Conservation (phyloP, 2,113 vertebrate genomes). For the Blennius ocellaris region DNA sequence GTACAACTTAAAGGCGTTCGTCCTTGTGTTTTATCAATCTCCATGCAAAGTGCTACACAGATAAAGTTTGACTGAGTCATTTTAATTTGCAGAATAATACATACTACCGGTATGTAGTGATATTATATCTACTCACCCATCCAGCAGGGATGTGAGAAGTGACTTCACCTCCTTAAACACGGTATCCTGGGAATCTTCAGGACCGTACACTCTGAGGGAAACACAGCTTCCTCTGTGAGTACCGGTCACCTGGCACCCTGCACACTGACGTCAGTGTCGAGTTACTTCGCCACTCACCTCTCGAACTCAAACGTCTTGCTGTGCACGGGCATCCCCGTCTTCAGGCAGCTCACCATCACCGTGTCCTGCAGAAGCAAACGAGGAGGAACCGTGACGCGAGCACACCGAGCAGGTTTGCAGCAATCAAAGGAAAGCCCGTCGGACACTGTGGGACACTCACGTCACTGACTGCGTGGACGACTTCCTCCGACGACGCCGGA, state of each 20-base stretch:
- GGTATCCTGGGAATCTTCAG: slow-evolving; percentile 79
- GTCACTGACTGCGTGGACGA: slow-evolving; percentile 75
- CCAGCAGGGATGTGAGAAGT: slow-evolving; percentile 87
- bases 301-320: slow-evolving; percentile 84
- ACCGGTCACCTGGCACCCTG: too few species aligned
- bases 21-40: too few species aligned
- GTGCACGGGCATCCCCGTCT: slow-evolving; percentile 54
- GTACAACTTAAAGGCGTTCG: too few species aligned
- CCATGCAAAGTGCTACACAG: too few species aligned
- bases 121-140: slow-evolving; percentile 78
- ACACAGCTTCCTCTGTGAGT: neutral
- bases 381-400: neutral
- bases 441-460: slow-evolving; percentile 57
- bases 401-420: neutral
- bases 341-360: slow-evolving; percentile 74
- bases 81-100: too few species aligned
- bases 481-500: slow-evolving; percentile 69
- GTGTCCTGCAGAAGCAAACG: slow-evolving; percentile 70
- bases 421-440: neutral
- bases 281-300: slow-evolving; percentile 62
- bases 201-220: slow-evolving; percentile 83
- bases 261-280: neutral
- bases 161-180: slow-evolving; percentile 88
- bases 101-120: neutral
- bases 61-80: too few species aligned